A percentile compares a stretch with the other conserved stretches of the same genome.
These are phyloP conservation scores for Eupithecia insigniata DNA, from an alignment of 2,888 invertebrate species.

Conservation along the genomic window DNA sequence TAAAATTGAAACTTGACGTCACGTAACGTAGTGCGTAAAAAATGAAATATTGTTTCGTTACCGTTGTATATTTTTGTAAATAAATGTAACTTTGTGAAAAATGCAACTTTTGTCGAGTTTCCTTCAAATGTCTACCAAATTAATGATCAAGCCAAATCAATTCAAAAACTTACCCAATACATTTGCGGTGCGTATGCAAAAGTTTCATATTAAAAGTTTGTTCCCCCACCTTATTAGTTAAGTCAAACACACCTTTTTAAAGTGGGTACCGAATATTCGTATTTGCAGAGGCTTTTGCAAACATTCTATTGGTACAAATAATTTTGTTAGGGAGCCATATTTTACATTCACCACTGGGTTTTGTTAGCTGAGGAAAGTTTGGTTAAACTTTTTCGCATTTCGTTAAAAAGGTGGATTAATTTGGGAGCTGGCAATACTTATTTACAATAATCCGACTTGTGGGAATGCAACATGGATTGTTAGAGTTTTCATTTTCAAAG, in stretches of 20 bases:
- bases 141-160: background rate
- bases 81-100: background rate
- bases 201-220: slow-evolving; percentile 61
- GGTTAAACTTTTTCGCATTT: slow-evolving; percentile 79
- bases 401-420: slow-evolving; percentile 81
- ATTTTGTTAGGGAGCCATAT: slow-evolving; percentile 73
- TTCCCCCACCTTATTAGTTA: slow-evolving; percentile 75
- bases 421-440: slow-evolving; percentile 77
- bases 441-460: slow-evolving; percentile 83
- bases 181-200: slow-evolving; percentile 41
- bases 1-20: background rate
- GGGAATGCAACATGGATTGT: slow-evolving; percentile 73
- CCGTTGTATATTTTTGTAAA: background rate
- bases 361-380: slow-evolving; percentile 67
- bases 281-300: slow-evolving; percentile 72
- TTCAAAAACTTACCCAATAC: background rate
- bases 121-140: background rate
- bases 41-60: background rate
- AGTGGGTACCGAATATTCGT: slow-evolving; percentile 67
- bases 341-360: slow-evolving; percentile 71
- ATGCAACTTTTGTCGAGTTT: background rate
- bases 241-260: slow-evolving; percentile 81
- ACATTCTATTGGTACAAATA: slow-evolving; percentile 82
- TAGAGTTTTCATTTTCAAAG: slow-evolving; percentile 73
- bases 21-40: background rate